Evolutionary conservation across 2,113 vertebrate genomes (phyloP), one percentile per base, ranked within the genome.

Genomic region (Silurus asotus): DNA sequence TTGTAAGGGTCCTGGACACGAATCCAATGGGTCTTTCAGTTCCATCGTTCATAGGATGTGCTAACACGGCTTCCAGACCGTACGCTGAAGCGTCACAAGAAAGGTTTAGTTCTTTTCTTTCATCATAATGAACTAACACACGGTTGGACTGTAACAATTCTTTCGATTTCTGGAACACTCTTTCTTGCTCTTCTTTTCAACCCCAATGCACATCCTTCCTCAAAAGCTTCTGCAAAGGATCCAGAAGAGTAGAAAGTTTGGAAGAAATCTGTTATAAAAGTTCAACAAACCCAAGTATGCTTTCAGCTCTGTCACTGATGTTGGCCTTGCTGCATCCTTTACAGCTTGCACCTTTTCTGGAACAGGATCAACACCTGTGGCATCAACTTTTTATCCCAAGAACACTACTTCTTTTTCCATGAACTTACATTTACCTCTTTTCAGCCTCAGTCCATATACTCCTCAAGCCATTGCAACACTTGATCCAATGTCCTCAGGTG

Each of bases 281-380:
- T 37, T 37, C 28, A 37, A 37, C 28, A 37, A 37, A 37, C 28
- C 28, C 28, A 37, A 7, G n/a, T 64, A 87, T 25, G 78, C 69
- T 67, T 89, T 90, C 0, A 89, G 17, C 56, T 84, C 45, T 19
- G 28, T 37, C 28, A 37, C 28, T 37, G 28, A 37, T 37, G 28
- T 37, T 37, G 28, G 28, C 28, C 28, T 1, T 37, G 28, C 1
- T 37, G 28, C 28, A 37, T 37, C 28, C 28, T 37, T 37, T 37
- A 37, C 28, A 37, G 28, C 28, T 37, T 37, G 28, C 28, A 37
- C 28, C 28, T 37, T 37, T 37, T 37, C 28, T 37, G 2, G 65
- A 37, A 88, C 67, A 11, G 77, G 64, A 9, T 85, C 76, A 2
- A 88, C 28, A 0, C 82, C 87, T 20, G 86, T 28, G 83, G 59